A percentile compares a stretch with the other conserved stretches of the same genome.
phyloP scores from a whole-genome alignment of 1,140 invertebrate genomes.

The Nasonia longicornis region DNA sequence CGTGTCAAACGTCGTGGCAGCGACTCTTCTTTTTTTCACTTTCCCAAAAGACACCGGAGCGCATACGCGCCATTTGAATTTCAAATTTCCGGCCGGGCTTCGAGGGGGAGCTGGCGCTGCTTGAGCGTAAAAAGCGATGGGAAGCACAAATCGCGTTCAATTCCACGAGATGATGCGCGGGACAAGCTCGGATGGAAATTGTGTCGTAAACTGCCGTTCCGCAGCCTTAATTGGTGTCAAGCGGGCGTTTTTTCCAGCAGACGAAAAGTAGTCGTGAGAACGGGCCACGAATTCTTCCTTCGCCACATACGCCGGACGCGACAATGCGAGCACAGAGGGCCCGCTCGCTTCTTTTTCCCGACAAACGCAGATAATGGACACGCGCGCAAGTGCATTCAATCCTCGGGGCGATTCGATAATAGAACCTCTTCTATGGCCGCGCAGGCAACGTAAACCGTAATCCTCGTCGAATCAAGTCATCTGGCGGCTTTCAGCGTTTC shows the following conservation, averaged over 20 bases:
- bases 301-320: not conserved
- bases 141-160: conserved; percentile 30
- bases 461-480: conserved; percentile 60
- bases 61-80: conserved; percentile 43
- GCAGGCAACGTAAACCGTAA: conserved; percentile 57
- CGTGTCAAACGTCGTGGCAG: conserved; percentile 4
- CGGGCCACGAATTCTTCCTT: not conserved
- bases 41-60: conserved; percentile 31
- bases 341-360: not conserved
- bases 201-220: no score
- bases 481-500: conserved; percentile 57
- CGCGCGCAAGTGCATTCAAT: conserved; percentile 1
- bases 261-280: not conserved
- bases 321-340: not conserved
- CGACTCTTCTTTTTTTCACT: conserved; percentile 21
- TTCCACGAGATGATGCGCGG: not conserved
- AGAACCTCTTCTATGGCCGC: not conserved
- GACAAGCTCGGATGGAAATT: no score
- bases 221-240: not conserved
- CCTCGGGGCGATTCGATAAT: not conserved
- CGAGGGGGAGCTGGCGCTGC: conserved; percentile 29
- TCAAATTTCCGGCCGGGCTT: conserved; percentile 43
- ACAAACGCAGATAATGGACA: not conserved
- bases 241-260: not conserved
- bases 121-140: conserved; percentile 11